Percentiles rank a stretch among this genome's conserved stretches.
phyloP scores from a whole-genome alignment of 2,113 vertebrate genomes.

The Triplophysa rosa region DNA sequence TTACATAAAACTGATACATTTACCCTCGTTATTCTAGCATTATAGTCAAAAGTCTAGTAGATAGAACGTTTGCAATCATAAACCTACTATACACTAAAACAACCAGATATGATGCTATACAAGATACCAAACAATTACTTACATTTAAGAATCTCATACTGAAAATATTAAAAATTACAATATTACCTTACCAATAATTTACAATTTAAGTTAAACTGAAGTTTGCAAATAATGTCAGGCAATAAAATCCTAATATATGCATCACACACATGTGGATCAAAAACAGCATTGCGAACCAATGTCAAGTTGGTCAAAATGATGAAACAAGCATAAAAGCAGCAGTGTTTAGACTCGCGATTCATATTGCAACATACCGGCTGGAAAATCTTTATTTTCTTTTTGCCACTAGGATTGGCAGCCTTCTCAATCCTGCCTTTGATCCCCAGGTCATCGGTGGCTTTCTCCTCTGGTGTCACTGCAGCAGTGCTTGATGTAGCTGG shows the following conservation, averaged over 20 bases:
- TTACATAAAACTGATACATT: background rate
- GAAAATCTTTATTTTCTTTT: conserved; percentile 99
- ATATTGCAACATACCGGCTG: conserved; percentile 85
- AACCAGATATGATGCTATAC: too few relatives aligned
- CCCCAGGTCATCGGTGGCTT: conserved; percentile 82
- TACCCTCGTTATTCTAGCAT: background rate
- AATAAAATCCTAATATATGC: background rate
- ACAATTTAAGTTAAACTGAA: background rate
- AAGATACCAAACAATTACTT: too few relatives aligned
- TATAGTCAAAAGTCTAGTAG: background rate
- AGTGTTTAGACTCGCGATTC: background rate
- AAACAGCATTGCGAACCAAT: background rate
- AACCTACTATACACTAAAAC: background rate
- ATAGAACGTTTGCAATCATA: background rate
- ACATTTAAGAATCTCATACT: too few relatives aligned
- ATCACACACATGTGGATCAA: background rate
- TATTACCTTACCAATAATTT: background rate
- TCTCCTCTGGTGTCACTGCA: conserved; percentile 74
- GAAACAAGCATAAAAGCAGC: background rate
- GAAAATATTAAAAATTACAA: too few relatives aligned
- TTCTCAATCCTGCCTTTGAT: conserved; percentile 99
- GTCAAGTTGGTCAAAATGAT: background rate
- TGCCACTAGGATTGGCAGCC: conserved; percentile 91
- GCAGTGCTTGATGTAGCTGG: conserved; percentile 24
- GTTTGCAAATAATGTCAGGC: background rate